Base-by-base conservation (phyloP, 92 coral and sea anemone species). In the Zoanthus sociatus region DNA sequence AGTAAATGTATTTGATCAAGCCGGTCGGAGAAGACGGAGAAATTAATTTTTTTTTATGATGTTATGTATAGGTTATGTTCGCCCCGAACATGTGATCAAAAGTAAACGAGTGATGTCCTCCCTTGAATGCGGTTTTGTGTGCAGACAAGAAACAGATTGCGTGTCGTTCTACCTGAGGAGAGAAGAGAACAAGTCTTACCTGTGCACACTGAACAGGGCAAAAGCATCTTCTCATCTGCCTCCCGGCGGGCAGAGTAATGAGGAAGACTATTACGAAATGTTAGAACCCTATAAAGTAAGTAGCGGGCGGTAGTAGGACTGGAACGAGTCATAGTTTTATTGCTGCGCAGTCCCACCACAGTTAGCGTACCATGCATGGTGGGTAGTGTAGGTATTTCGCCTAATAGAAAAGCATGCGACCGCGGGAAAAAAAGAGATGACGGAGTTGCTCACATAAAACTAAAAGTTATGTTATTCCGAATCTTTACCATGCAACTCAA, bases 231-330 rank as follows among this genome's bases (percentile, higher is more conserved):
- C 63, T 18, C 10, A 30, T 31, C 47, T 30, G 5, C 18, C 82
- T 21, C 60, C 33, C 21, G 18, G 10, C 21, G 18, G 10, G 12
- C 64, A 77, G 61, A 33, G 33, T 8, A 56, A 13, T 12, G 67
- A 42, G 66, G 9, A 26, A 18, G 53, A 64, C 82, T 77, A 77
- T 15, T 77, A 77, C 46, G 82, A 77, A 54, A 51, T 77, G 82
- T 9, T 51, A 77, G 82, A 77, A 31, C 82, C 4, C 5, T 50
- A 17, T 53, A 31, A 20, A 13, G 82, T 77, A 77, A 51, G 82
- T 77, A 31, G 42, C 42, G 42, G 42, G 42, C 42, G 42, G 42
- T 2, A 37, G 42, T 37, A 37, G 42, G 42, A 37, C 42, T 37
- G 42, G 42, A 4, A 37, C 42, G 4, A 32, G 42, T 16, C 6